Conservation (phyloP, 2,113 vertebrate species). For the Xerus inauris region DNA sequence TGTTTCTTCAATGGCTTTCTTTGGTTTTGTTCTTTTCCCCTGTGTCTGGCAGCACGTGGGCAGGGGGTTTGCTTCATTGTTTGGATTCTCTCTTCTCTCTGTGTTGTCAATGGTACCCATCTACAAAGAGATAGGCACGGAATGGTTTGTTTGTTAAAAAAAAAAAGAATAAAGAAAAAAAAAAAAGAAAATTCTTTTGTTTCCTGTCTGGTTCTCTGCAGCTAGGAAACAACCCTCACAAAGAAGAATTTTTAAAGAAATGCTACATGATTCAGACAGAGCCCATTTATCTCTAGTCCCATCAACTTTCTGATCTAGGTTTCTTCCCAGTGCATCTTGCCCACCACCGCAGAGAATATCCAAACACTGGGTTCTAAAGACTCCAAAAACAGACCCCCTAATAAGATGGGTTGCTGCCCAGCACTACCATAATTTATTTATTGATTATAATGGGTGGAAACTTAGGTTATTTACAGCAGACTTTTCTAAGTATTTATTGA, state of each 20-base stretch:
- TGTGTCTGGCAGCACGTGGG: background rate
- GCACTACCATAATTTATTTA: slow-evolving; percentile 55
- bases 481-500: slow-evolving; percentile 71
- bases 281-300: slow-evolving; percentile 15
- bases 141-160: slow-evolving; percentile 39
- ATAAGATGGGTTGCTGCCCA: background rate
- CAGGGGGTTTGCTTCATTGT: slow-evolving; percentile 28
- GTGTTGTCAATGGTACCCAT: slow-evolving; percentile 36
- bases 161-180: background rate
- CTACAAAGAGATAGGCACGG: slow-evolving; percentile 48
- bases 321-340: background rate
- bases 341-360: background rate
- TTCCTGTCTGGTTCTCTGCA: slow-evolving; percentile 63
- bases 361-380: slow-evolving; percentile 5
- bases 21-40: slow-evolving; percentile 47
- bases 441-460: slow-evolving; percentile 67
- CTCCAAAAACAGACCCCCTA: background rate
- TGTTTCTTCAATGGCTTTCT: slow-evolving; percentile 42
- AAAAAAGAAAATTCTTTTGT: slow-evolving; percentile 51
- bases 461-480: slow-evolving; percentile 64
- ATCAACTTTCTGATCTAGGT: slow-evolving; percentile 19
- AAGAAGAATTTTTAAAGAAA: slow-evolving; percentile 59
- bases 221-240: slow-evolving; percentile 53
- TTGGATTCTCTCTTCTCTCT: slow-evolving; percentile 31
- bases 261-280: slow-evolving; percentile 38